Evolutionary conservation across 2,113 vertebrate species (phyloP), one percentile per base, ranked within the genome.

Genomic region (Etia nguti): DNA sequence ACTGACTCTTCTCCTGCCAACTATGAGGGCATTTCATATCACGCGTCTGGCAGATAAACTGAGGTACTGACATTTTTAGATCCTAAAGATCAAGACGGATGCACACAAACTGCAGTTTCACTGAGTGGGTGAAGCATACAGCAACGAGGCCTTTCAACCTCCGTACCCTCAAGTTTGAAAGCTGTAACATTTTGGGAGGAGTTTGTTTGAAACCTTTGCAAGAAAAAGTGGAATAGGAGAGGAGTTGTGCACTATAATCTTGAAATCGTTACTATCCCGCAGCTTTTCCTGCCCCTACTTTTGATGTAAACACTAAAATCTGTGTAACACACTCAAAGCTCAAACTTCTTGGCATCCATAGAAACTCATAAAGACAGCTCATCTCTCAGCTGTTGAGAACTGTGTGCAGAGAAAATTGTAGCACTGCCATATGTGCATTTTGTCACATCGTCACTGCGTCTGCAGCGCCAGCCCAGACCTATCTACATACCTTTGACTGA

Each of bases 401-500:
- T 73, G 85, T 8, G 77, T 89, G 81, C 62, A 36, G 34, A 48
- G 50, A 31, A 18, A 24, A 60, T 79, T 80, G 85, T 34, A 20
- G 36, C 41, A 9, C 29, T 16, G 16, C 29, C 6, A 52, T 70
- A 70, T 4, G 12, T 59, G 86, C 82, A 83, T 55, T 62, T 65
- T 81, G 82, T 88, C 50, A 87, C 84, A 80, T 31, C 75, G 60
- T 15, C 60, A 24, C 83, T 88, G 75, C 24, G 3, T 68, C 77
- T 38, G 18, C 84, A 90, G 89, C 68, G 22, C 83, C 84, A 55
- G 87, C 20, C 65, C 85, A 86, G 77, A 26, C 22, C 36, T 85
- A 54, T 90, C 90, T 87, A 82, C 90, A 85, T 88, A 89, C 84
- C 77, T 89, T 81, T 70, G 86, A 93, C 92, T 89, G 48, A 46